phyloP scores from a whole-genome alignment of 1,140 invertebrate species.

The Pygmarrhopalites habei region DNA sequence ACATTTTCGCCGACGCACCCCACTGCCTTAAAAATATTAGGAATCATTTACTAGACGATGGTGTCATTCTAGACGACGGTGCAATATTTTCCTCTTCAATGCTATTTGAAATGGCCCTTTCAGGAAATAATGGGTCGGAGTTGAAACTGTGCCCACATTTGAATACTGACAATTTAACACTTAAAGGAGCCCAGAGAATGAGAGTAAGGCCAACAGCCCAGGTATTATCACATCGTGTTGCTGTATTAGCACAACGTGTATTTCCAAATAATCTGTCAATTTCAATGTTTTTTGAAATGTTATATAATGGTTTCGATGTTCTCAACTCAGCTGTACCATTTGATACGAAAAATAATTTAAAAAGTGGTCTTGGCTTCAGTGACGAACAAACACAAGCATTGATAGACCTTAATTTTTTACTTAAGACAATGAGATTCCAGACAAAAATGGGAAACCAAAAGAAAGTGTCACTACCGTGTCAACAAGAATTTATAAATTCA shows the following conservation, averaged over 20 bases:
- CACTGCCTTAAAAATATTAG: conserved; percentile 35
- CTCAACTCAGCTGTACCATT: conserved; percentile 23
- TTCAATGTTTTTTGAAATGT: conserved; percentile 21
- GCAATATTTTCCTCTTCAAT: not conserved
- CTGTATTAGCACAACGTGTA: conserved; percentile 3
- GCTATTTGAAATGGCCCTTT: not conserved
- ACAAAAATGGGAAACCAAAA: not conserved
- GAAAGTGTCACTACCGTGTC: conserved; percentile 22
- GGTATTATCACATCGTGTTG: conserved; percentile 22
- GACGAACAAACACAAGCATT: conserved; percentile 13
- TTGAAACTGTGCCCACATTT: conserved; percentile 29
- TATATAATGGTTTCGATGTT: conserved; percentile 34
- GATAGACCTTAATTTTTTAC: not conserved
- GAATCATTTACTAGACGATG: conserved; percentile 34
- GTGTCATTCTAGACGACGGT: not conserved
- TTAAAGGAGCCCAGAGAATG: conserved; percentile 26
- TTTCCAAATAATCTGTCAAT: conserved; percentile 9
- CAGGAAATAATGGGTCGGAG: conserved; percentile 2
- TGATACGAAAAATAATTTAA: conserved; percentile 7
- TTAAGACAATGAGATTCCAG: conserved; percentile 9
- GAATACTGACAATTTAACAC: not conserved
- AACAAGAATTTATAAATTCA: conserved; percentile 18
- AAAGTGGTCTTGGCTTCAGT: conserved; percentile 15
- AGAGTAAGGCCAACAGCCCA: conserved; percentile 24
- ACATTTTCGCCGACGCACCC: conserved; percentile 37